Base-by-base conservation (phyloP, 2,113 vertebrate species). In the Rhinoptilus africanus region DNA sequence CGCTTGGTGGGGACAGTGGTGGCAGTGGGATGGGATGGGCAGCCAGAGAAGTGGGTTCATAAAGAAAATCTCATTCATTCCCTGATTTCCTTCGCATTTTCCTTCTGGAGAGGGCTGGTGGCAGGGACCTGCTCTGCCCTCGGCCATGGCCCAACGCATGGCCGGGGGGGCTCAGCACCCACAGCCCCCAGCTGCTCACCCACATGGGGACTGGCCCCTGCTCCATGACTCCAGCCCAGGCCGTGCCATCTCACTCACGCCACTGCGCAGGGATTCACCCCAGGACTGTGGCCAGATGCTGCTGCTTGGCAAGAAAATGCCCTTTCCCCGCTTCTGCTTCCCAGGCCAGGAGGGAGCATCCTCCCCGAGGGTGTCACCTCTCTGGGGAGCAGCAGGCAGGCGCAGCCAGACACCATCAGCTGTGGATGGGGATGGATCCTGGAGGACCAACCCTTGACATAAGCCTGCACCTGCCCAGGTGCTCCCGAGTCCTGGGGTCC, bases 111-210 rank as follows among this genome's bases (percentile, higher is more conserved):
- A 41, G 10, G 15, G 22, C 34, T 67, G 56, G 47, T 41, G 24
- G 13, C 59, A 47, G 57, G 19, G 28, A 63, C 34, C 39, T 41
- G 43, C 35, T 85, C 62, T 88, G 74, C 71, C 57, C 43, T 50
- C 2, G 1, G 41, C 27, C 8, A 0, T 67, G 75, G 39, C 20
- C 82, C 82, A 69, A 7, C 2, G 5, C 14, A 15, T 0, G 0
- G 11, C 4, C 2, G 4, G 5, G 43, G 34, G 23, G 51, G 45
- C 20, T 48, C 37, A 48, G 73, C 60, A 69, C 41, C 54, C 77
- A 21, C 35, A 91, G 54, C 27, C 35, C 37, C 48, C 17, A 23
- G 14, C 64, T 35, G 37, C 64, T 77, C 6, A 3, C 56, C 47
- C 47, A 14, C 16, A 2, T 14, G 4, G 1, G n/a, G 43, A 28